Evolutionary conservation across 2,113 vertebrate species (phyloP).

Genomic region (pig (Sus scrofa)): T2T-Sscrofa CM000829.6:55190501-55191000

Average conservation of each 20-base stretch:
- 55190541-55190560: not conserved
- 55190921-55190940: not conserved
- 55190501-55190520: not conserved
- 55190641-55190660: not conserved
- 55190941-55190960: constrained; percentile 30
- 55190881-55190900: not conserved
- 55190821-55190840: not conserved
- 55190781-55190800: not conserved
- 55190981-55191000: constrained; percentile 15
- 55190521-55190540: not conserved
- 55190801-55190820: not conserved
- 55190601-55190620: not conserved
- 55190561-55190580: not conserved
- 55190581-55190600: not conserved
- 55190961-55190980: not conserved
- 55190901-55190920: constrained; percentile 29
- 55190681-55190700: not conserved
- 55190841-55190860: not conserved
- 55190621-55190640: not conserved
- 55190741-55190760: no score
- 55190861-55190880: not conserved
- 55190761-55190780: not conserved
- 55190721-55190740: not conserved
- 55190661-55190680: not conserved
- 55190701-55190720: not conserved